phyloP scores from a whole-genome alignment of 2,888 invertebrate species.

The Steromphala cineraria region DNA sequence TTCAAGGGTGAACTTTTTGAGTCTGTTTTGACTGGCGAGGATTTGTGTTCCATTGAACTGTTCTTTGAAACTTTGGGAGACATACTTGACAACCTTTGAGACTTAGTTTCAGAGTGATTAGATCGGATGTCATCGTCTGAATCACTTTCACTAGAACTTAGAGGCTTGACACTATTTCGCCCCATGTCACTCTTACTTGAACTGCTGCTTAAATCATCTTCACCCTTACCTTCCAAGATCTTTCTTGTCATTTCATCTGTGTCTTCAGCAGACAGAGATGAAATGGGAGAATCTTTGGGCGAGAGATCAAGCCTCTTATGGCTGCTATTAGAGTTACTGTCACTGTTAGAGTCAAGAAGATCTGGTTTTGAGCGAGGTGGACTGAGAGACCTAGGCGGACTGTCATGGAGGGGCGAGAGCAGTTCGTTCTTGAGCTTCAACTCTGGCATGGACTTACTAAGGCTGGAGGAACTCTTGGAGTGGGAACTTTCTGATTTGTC shows the following conservation, averaged over 20 bases:
- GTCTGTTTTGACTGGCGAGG: conserved; percentile 5
- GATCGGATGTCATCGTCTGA: conserved; percentile 1
- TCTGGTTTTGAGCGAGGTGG: neutral
- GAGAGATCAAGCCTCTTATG: neutral
- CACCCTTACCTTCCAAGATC: conserved; percentile 25
- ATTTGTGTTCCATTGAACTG: neutral
- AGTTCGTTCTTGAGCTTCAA: neutral
- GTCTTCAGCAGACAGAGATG: conserved; percentile 34
- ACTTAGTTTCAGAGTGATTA: neutral
- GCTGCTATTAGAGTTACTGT: conserved; percentile 17
- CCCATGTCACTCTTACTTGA: neutral
- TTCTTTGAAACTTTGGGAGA: conserved; percentile 11
- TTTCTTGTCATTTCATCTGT: conserved; percentile 33
- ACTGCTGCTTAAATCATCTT: conserved; percentile 23
- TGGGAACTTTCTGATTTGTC: conserved; percentile 17
- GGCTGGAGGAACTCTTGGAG: neutral
- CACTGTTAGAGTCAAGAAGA: conserved; percentile 21
- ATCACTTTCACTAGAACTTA: neutral
- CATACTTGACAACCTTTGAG: neutral
- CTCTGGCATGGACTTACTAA: conserved; percentile 13
- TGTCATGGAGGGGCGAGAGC: conserved; percentile 15
- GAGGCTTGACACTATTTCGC: neutral
- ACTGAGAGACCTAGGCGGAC: neutral
- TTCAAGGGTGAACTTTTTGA: conserved; percentile 14
- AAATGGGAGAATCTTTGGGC: conserved; percentile 8